Evolutionary conservation across 2,113 vertebrate species (phyloP).

Genomic region (Atlantisia rogersi): DNA sequence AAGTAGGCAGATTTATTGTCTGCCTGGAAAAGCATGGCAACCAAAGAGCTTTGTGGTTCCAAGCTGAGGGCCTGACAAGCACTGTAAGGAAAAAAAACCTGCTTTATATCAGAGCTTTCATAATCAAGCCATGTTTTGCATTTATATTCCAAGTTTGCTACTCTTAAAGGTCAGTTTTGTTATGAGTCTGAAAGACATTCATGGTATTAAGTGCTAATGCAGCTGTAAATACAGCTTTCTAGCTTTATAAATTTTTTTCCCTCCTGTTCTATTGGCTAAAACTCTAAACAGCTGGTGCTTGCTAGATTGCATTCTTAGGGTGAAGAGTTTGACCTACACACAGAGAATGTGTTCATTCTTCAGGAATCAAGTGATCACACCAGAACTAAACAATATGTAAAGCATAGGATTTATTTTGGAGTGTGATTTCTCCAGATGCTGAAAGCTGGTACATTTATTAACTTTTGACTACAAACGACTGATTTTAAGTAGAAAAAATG

Average conservation of each 20-base stretch:
- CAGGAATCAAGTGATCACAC: constrained; percentile 77
- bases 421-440: constrained; percentile 68
- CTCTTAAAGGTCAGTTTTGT: constrained; percentile 32
- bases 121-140: not conserved
- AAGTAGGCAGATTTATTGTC: constrained; percentile 27
- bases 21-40: constrained; percentile 17
- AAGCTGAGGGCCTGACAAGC: not conserved
- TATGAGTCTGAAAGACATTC: constrained; percentile 31
- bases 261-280: constrained; percentile 56
- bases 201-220: constrained; percentile 55
- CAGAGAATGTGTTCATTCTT: constrained; percentile 66
- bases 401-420: constrained; percentile 72
- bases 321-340: constrained; percentile 70
- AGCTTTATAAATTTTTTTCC: not conserved
- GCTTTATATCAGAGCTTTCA: constrained; percentile 31
- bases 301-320: constrained; percentile 65
- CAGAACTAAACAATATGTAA: constrained; percentile 62
- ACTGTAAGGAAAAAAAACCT: constrained; percentile 9
- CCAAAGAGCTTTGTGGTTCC: not conserved
- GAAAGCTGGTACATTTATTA: constrained; percentile 67
- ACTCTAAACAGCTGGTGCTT: constrained; percentile 73
- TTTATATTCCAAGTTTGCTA: constrained; percentile 17
- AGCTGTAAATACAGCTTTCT: constrained; percentile 55
- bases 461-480: not conserved
- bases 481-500: constrained; percentile 39